These are phyloP conservation scores for Pterois miles DNA, from an alignment of 2,797 vertebrate genomes.

Conservation along the genomic window DNA sequence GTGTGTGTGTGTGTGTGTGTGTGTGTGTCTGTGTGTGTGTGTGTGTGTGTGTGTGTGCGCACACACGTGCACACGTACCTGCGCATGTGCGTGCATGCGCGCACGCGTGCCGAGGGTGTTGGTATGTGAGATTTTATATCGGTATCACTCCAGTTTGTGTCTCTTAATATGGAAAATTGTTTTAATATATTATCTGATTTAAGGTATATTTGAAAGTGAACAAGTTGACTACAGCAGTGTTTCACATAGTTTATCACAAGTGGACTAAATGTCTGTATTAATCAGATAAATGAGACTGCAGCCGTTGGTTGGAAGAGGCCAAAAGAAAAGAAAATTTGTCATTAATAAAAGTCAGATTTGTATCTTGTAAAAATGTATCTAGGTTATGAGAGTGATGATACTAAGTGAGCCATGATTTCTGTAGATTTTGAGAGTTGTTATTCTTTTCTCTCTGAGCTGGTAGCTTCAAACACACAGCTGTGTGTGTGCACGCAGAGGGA, in stretches of 20 bases:
- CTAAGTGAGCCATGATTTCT: neutral
- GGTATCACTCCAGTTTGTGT: neutral
- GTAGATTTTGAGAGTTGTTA: too few relatives aligned
- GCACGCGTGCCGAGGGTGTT: neutral
- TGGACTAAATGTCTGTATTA: too few relatives aligned
- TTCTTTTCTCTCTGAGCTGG: neutral
- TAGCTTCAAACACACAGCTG: neutral
- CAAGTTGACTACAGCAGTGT: too few relatives aligned
- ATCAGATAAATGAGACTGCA: too few relatives aligned
- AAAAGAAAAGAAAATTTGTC: neutral
- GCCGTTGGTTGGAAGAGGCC: neutral
- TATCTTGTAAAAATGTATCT: neutral
- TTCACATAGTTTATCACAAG: too few relatives aligned
- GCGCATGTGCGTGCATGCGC: too few relatives aligned
- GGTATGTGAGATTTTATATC: neutral
- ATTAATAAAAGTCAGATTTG: neutral
- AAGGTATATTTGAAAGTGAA: too few relatives aligned
- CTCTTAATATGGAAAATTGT: too few relatives aligned
- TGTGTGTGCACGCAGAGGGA: neutral
- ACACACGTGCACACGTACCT: too few relatives aligned
- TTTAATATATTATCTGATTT: too few relatives aligned
- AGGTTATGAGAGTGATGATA: neutral
- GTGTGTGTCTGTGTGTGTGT: too few relatives aligned
- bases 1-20: constrained; percentile 9
- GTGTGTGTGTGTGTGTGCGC: too few relatives aligned